Base-by-base conservation (phyloP, 2,888 invertebrate genomes). In the Eristalis intricaria region DNA sequence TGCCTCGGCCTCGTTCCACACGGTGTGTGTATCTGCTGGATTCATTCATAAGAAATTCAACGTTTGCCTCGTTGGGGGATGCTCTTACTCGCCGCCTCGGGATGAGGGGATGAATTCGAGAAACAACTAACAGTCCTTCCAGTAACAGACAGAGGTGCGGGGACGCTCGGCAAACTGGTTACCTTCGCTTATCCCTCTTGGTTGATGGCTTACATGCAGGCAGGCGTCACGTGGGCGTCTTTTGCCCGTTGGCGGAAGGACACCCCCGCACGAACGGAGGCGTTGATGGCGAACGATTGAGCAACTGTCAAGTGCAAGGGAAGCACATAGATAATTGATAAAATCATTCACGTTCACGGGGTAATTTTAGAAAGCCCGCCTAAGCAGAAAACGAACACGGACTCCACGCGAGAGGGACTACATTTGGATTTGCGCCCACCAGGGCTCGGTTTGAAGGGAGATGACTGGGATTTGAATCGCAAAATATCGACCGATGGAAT, bases 11-110 rank as follows among this genome's bases (percentile, higher is more conserved):
- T 11, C 13, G 10, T 19, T 29, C 22, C 7, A 23, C 40, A 23
- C 56, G 58, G 38, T 38, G 35, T 78, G 64, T 68, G 71, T 83
- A 71, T 78, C 66, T 63, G 66, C 32, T 78, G 75, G 70, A 83
- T 86, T 86, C 86, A 86, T 86, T 86, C 86, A 86, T 86, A 86
- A 86, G 86, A 86, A 86, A 86, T 86, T 83, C 75, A 66, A 83
- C 75, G 63, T 68, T 78, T 65, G 70, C 70, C 66, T 65, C 50
- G 50, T 2, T 50, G 65, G 32, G 64, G 64, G 78, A 60, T 60
- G 65, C 66, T 56, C 64, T 64, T 23, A 22, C 63, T 71, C 64
- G n/a, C 5, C 10, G 22, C 11, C n/a, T 22, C 32, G 35, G 13
- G 40, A n/a, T 5, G 3, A 15, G 70, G n/a, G 61, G 50, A 50